Conservation (phyloP, 2,888 invertebrate genomes). For the Schizaphis graminum region DNA sequence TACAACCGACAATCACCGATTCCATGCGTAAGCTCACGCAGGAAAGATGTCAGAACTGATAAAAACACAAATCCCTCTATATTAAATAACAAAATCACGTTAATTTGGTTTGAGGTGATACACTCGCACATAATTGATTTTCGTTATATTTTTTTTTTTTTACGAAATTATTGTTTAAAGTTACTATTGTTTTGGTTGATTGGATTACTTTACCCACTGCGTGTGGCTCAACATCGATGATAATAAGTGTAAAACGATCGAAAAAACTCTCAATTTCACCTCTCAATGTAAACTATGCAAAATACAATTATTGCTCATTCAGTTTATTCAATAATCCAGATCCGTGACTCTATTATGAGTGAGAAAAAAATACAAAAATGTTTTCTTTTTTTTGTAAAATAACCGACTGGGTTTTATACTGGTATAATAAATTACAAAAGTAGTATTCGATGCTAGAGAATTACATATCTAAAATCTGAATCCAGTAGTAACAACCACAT, state of each 20-base stretch:
- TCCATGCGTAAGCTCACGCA: background rate
- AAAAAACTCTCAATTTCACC: background rate
- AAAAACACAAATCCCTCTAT: background rate
- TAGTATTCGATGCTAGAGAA: background rate
- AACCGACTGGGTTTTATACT: background rate
- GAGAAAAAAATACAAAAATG: background rate
- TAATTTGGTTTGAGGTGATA: slow-evolving; percentile 3
- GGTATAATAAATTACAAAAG: background rate
- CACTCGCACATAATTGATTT: background rate
- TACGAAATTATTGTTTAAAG: background rate
- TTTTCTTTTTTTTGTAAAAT: background rate
- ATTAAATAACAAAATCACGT: slow-evolving; percentile 11
- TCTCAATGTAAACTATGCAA: background rate
- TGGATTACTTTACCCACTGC: background rate
- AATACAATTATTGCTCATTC: background rate
- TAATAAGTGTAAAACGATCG: background rate
- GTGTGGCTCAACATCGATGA: background rate
- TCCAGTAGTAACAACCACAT: background rate
- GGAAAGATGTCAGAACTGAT: background rate
- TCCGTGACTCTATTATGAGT: background rate
- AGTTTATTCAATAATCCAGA: background rate
- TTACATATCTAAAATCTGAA: background rate
- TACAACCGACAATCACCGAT: background rate
- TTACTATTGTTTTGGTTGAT: background rate
- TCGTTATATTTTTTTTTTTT: background rate